Base-by-base conservation (phyloP, 2,113 vertebrate genomes). In the Callospermophilus lateralis region DNA sequence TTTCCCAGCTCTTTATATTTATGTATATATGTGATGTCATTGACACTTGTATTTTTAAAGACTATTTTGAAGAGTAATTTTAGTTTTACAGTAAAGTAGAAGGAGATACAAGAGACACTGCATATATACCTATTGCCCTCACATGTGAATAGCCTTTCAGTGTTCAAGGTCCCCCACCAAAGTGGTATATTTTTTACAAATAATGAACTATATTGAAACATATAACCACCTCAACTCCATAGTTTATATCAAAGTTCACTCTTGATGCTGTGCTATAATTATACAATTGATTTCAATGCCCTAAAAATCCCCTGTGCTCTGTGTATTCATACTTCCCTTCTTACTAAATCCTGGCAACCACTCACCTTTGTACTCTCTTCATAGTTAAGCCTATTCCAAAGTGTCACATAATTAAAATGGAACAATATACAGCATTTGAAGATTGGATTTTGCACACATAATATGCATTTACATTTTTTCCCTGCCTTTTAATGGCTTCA, bases 1-100 rank as follows among this genome's bases (percentile, higher is more conserved):
- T 89, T 84, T 67, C 58, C 5, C 9, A 76, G 16, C 45, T 81
- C 26, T 95, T 88, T 90, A 58, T 94, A 80, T 76, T 51, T 86
- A 7, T 88, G 7, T n/a, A 32, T 58, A 45, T 6, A 48, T 15
- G 17, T 55, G 19, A 81, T 53, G 4, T 2, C 10, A 70, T 19
- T 86, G 19, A 6, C 15, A 48, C 10, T 53, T 67, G 15, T 13
- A 32, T 89, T 78, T 28, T 70, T 84, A 19, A 90, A 67, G 9
- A 30, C 22, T 37, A 45, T 77, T 86, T 39, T 73, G 3, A 13
- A 32, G 0, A 61, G 58, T 3, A 42, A 3, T 68, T 61, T 68
- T 19, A 70, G 5, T 5, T 22, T 79, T 24, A 19, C 19, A 45
- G 3, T 17, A 20, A 65, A 81, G 24, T 45, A 74, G 26, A 76